Percentiles rank a stretch among this genome's conserved stretches.
phyloP scores from a whole-genome alignment of 2,888 invertebrate species.

The Cheiracanthium punctorium region DNA sequence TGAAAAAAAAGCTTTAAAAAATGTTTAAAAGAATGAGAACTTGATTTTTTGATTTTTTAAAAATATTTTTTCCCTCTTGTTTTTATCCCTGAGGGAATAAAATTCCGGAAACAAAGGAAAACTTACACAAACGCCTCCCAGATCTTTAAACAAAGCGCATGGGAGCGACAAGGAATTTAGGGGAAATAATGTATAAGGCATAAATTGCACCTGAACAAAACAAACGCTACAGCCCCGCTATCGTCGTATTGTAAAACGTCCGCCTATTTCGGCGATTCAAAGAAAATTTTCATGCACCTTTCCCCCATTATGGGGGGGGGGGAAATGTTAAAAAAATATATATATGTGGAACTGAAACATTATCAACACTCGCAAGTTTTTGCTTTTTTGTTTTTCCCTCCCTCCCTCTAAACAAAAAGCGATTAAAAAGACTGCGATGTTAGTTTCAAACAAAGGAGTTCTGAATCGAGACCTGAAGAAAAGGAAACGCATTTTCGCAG shows the following conservation, averaged over 20 bases:
- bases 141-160: slow-evolving; percentile 64
- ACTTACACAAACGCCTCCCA: slow-evolving; percentile 28
- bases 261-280: slow-evolving; percentile 51
- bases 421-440: slow-evolving; percentile 52
- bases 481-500: slow-evolving; percentile 40
- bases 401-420: slow-evolving; percentile 49
- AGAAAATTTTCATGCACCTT: slow-evolving; percentile 48
- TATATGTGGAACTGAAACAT: slow-evolving; percentile 48
- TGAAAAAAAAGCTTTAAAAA: not conserved
- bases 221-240: slow-evolving; percentile 24
- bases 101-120: slow-evolving; percentile 51
- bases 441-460: slow-evolving; percentile 46
- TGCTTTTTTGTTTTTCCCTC: slow-evolving; percentile 10
- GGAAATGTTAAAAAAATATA: slow-evolving; percentile 8
- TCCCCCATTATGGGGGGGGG: slow-evolving; percentile 25
- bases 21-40: not conserved
- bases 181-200: slow-evolving; percentile 17
- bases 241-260: slow-evolving; percentile 33
- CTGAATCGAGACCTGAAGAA: slow-evolving; percentile 38
- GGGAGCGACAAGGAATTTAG: slow-evolving; percentile 51
- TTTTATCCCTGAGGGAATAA: slow-evolving; percentile 33
- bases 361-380: slow-evolving; percentile 40
- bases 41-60: slow-evolving; percentile 3
- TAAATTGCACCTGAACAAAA: slow-evolving; percentile 61
- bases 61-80: no score